A percentile compares a stretch with the other conserved stretches of the same genome.
phyloP scores from a whole-genome alignment of 2,797 vertebrate genomes.

The Phalanger gymnotis region DNA sequence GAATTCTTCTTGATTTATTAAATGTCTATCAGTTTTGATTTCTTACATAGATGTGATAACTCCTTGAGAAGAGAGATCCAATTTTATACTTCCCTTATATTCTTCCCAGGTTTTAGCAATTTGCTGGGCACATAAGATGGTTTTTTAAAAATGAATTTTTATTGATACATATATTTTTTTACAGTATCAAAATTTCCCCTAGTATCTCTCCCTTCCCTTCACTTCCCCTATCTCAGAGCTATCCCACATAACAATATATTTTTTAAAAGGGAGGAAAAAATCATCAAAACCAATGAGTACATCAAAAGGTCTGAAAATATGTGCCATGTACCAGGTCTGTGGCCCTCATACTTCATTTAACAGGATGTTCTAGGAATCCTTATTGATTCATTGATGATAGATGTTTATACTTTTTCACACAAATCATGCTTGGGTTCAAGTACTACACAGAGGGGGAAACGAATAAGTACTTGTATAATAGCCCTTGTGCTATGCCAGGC shows the following conservation, averaged over 20 bases:
- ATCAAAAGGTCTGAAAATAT: neutral
- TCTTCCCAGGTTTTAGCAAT: neutral
- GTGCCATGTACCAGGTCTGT: neutral
- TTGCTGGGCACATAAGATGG: neutral
- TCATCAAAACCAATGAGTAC: neutral
- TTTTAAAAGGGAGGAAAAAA: neutral
- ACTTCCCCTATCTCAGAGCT: neutral
- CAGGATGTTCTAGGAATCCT: slow-evolving; percentile 14
- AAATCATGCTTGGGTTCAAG: neutral
- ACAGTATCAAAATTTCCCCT: neutral
- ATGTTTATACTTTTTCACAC: neutral
- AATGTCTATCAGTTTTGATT: slow-evolving; percentile 4
- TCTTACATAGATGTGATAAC: slow-evolving; percentile 5
- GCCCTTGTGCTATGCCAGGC: neutral
- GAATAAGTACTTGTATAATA: neutral
- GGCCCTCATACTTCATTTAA: neutral
- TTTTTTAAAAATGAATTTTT: neutral
- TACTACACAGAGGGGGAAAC: neutral
- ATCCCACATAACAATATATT: neutral
- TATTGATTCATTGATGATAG: slow-evolving; percentile 19
- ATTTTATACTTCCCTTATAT: slow-evolving; percentile 33
- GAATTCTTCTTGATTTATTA: neutral
- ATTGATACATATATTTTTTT: neutral
- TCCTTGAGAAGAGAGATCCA: neutral
- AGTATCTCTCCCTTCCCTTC: neutral